Conservation (phyloP, 2,113 vertebrate species). For the Nyctereutes procyonoides region DNA sequence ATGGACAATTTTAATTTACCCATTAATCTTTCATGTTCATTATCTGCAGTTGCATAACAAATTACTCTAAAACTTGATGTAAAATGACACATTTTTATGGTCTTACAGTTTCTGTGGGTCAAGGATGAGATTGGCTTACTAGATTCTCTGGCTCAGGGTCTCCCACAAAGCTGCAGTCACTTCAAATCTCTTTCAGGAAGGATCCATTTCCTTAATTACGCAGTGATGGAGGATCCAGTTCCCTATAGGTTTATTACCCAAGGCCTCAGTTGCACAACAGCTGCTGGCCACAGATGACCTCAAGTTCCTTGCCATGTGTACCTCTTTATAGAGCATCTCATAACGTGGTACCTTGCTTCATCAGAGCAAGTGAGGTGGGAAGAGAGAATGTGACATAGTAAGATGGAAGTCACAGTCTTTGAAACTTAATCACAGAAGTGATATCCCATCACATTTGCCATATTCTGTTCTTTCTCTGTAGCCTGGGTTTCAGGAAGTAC, state of each 20-base stretch:
- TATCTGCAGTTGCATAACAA: background rate
- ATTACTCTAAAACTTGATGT: background rate
- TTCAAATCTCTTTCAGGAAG: background rate
- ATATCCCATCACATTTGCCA: background rate
- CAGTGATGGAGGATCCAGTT: background rate
- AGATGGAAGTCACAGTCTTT: background rate
- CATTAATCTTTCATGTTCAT: background rate
- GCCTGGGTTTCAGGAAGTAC: background rate
- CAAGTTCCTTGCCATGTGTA: background rate
- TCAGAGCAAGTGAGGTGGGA: background rate
- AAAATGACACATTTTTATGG: background rate
- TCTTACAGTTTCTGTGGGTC: background rate
- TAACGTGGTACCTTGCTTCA: background rate
- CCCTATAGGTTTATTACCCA: background rate
- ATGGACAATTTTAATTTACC: background rate
- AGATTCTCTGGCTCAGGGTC: background rate
- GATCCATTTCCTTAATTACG: background rate
- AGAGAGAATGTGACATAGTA: background rate
- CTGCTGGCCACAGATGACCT: background rate
- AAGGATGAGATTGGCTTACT: background rate
- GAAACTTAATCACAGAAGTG: background rate
- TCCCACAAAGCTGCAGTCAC: background rate
- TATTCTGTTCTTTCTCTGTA: background rate
- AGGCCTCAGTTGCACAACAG: background rate
- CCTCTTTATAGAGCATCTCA: background rate